Base-by-base conservation (phyloP, 35 echinoderm and acorn worm genomes). In the Anneissia japonica region DNA sequence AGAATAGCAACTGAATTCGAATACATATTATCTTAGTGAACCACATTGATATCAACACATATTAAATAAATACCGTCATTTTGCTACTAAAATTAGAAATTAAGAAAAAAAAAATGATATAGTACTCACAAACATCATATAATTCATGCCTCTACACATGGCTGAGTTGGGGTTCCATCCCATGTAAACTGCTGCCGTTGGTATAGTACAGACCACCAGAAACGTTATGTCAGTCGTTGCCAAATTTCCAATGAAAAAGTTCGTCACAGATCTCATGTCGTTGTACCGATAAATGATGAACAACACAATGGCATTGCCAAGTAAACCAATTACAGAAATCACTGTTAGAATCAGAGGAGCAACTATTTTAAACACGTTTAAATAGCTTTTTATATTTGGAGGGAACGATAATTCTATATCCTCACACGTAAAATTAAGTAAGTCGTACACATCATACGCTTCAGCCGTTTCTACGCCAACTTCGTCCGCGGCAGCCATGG, bases 181-280 rank as follows among this genome's bases (percentile, higher is more conserved):
- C 51, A 64, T 64, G 21, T 64, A 64, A 64, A 64, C 51, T 11
- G 79, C 36, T 38, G 79, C 79, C 28, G 79, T 81, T 9, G 79
- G 38, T 40, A 39, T 81, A 30, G 35, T 81, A 39, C 79, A 81
- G 10, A 81, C 30, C 2, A 81, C 35, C 36, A 81, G 40, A 81
- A 81, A 81, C 11, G 36, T 39, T 40, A 81, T 40, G 40, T 81
- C 79, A 4, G 79, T 39, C 37, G 38, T 38, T 14, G 79, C 79
- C 30, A 81, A 40, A 30, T 81, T 81, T 30, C 35, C 79, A 40
- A 81, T 81, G 37, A 38, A 81, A 30, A 38, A 81, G 37, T 81
- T 81, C 40, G 79, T 81, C 35, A 81, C 79, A 17, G 79, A 38
- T 26, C 38, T 36, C 79, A 81, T 81, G n/a, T 81, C 79, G 23